Conservation (phyloP, 2,888 invertebrate species). For the Myathropa florea region DNA sequence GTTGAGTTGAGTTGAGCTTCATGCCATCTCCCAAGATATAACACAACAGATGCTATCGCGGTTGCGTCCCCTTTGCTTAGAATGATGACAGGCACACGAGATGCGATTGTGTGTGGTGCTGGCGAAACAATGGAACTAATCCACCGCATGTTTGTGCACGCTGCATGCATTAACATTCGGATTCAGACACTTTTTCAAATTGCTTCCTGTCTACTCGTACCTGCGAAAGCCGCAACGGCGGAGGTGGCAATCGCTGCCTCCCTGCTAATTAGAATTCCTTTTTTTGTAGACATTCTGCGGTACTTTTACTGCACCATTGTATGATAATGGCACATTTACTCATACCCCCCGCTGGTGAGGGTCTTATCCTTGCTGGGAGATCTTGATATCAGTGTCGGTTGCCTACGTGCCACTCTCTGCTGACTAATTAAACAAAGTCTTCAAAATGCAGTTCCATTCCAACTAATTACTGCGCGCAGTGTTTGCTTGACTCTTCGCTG, state of each 20-base stretch:
- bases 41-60: conserved; percentile 34
- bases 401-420: conserved; percentile 40
- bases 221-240: background rate
- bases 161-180: conserved; percentile 33
- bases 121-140: conserved; percentile 65
- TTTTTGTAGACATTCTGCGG: conserved; percentile 55
- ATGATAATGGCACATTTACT: conserved; percentile 53
- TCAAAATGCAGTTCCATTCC: conserved; percentile 56
- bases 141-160: conserved; percentile 51
- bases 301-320: conserved; percentile 66
- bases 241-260: conserved; percentile 9
- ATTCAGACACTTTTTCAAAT: conserved; percentile 63
- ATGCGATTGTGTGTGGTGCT: conserved; percentile 63
- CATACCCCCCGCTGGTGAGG: conserved; percentile 14
- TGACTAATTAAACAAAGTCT: conserved; percentile 52
- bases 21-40: conserved; percentile 12
- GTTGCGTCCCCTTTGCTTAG: conserved; percentile 29
- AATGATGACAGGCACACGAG: conserved; percentile 39
- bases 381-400: conserved; percentile 23
- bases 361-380: conserved; percentile 28
- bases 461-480: conserved; percentile 47
- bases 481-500: conserved; percentile 46
- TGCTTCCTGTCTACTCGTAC: conserved; percentile 66
- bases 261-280: conserved; percentile 66
- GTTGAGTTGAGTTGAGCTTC: conserved; percentile 42